Base-by-base conservation (phyloP, 1,140 invertebrate genomes). In the Panagrolaimus sp. region DNA sequence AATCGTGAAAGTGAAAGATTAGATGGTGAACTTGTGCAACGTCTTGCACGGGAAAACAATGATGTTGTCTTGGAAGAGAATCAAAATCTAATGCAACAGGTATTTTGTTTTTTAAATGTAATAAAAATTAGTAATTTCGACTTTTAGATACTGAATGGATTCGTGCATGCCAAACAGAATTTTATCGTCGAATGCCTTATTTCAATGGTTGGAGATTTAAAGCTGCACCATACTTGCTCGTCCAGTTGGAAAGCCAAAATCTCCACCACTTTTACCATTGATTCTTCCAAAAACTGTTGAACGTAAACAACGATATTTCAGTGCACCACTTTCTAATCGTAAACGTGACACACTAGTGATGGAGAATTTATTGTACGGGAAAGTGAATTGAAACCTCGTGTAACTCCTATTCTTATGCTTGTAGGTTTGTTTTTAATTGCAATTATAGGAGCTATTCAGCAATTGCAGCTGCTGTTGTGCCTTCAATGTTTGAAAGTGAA, bases 141-240 rank as follows among this genome's bases (percentile, higher is more conserved):
- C 4, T 20, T 43, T 38, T 27, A 42, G 62, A 63, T 13, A 38
- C 9, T 16, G 38, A 63, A 4, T 27, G 16, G 16, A 5, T 63
- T 16, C 27, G 16, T 16, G 62, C 62, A n/a, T 63, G 62, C 20
- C 62, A 43, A 42, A 27, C 42, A n/a, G 62, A 63, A 63, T 63
- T 63, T 13, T 27, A 63, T 16, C 62, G 62, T n/a, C 62, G 62
- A 5, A 16, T 63, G 7, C 62, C 14, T 27, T 23, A 42, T 11
- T 63, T 63, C 62, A 31, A 63, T 20, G 14, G 16, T 2, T 63
- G 62, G 62, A 14, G 51, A n/a, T 57, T 57, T 16, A 57, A 57
- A 27, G 27, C 20, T 27, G 20, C n/a, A 0, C 51, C 51, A 2
- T 27, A 25, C 20, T 57, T 20, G 51, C 51, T 16, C 20, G 9